These are phyloP conservation scores for Armadillidium nasatum DNA, from an alignment of 1,140 invertebrate species.

Conservation along the genomic window DNA sequence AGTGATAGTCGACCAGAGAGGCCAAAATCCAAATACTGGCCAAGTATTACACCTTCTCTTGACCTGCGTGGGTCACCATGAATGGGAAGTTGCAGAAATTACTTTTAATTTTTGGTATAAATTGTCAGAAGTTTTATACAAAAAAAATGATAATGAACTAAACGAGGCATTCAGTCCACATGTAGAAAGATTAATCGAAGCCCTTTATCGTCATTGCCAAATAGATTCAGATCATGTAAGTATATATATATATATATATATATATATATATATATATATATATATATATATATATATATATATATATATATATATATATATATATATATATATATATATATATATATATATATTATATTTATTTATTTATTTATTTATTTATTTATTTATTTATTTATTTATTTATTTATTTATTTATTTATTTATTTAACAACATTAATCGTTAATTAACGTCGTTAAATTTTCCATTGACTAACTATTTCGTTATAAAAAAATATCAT, in stretches of 20 bases:
- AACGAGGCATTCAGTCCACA: constrained; percentile 80
- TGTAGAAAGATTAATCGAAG: constrained; percentile 78
- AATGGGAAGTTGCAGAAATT: constrained; percentile 93
- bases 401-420: too few relatives aligned
- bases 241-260: constrained; percentile 31
- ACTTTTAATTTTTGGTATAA: constrained; percentile 97
- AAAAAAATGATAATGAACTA: constrained; percentile 71
- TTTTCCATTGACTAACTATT: too few relatives aligned
- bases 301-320: neutral
- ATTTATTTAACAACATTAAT: too few relatives aligned
- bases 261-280: too few relatives aligned
- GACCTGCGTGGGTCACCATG: constrained; percentile 90
- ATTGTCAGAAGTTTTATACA: constrained; percentile 88
- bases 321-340: constrained; percentile 17
- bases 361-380: too few relatives aligned
- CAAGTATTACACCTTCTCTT: constrained; percentile 83
- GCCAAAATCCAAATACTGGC: constrained; percentile 62
- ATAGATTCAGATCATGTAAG: constrained; percentile 82
- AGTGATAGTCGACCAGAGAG: constrained; percentile 63
- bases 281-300: too few relatives aligned
- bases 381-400: too few relatives aligned
- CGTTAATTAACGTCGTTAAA: too few relatives aligned
- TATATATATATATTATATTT: neutral
- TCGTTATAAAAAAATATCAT: too few relatives aligned
- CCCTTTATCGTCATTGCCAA: constrained; percentile 79